Conservation (phyloP, 2,888 invertebrate genomes). For the Trichopoda pennipes region DNA sequence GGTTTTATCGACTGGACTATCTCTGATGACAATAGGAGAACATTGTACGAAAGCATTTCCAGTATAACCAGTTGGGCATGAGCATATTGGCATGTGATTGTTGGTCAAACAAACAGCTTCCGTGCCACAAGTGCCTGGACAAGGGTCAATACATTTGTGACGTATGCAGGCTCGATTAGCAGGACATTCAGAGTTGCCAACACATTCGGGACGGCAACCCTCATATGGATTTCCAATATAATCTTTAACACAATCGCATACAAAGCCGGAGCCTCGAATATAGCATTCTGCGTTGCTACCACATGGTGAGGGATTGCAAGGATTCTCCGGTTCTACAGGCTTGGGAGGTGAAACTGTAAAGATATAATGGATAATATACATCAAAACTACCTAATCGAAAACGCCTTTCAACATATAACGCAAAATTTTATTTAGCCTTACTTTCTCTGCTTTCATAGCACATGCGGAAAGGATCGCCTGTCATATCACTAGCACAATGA, state of each 20-base stretch:
- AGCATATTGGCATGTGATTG: slow-evolving; percentile 86
- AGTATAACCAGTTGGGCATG: slow-evolving; percentile 84
- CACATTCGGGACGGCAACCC: slow-evolving; percentile 90
- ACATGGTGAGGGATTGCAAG: slow-evolving; percentile 88
- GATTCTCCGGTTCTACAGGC: slow-evolving; percentile 81
- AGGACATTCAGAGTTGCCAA: slow-evolving; percentile 92
- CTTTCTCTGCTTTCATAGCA: slow-evolving; percentile 81
- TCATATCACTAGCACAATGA: slow-evolving; percentile 84
- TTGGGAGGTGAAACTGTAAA: slow-evolving; percentile 72
- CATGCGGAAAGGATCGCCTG: slow-evolving; percentile 88
- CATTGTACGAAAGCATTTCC: slow-evolving; percentile 85
- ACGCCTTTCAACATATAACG: slow-evolving; percentile 70
- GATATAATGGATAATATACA: slow-evolving; percentile 17
- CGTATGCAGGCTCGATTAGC: slow-evolving; percentile 90
- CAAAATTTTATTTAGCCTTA: slow-evolving; percentile 74
- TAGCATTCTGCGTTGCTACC: slow-evolving; percentile 87
- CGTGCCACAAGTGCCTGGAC: slow-evolving; percentile 90
- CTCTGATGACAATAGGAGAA: slow-evolving; percentile 74
- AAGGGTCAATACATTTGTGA: slow-evolving; percentile 91
- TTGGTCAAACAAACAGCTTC: slow-evolving; percentile 90
- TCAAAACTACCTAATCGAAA: slow-evolving; percentile 4
- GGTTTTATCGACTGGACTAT: slow-evolving; percentile 72
- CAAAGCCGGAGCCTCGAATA: slow-evolving; percentile 82
- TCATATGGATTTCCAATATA: slow-evolving; percentile 89
- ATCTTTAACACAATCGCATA: slow-evolving; percentile 84